phyloP scores from a whole-genome alignment of 1,140 invertebrate genomes.

The Cydia fagiglandana region DNA sequence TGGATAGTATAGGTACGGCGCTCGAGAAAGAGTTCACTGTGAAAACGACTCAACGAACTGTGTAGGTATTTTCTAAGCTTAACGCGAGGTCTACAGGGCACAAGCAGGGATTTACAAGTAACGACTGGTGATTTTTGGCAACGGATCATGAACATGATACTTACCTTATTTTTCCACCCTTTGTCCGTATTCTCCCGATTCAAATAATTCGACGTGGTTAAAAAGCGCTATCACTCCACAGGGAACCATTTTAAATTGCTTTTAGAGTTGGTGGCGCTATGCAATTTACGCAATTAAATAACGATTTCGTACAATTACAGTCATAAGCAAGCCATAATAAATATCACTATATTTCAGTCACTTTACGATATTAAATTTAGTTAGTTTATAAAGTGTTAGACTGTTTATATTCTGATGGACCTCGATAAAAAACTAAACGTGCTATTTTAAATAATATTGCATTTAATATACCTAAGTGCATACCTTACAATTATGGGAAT shows the following conservation, averaged over 20 bases:
- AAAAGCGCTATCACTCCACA: conserved; percentile 15
- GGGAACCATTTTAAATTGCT: conserved; percentile 30
- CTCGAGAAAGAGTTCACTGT: too few species aligned
- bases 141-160: not conserved
- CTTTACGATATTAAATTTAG: not conserved
- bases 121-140: too few species aligned
- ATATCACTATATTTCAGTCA: too few species aligned
- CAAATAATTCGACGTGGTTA: not conserved
- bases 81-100: too few species aligned
- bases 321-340: not conserved
- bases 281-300: conserved; percentile 24
- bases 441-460: too few species aligned
- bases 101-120: too few species aligned
- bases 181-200: not conserved
- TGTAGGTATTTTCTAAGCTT: too few species aligned
- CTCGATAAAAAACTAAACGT: too few species aligned
- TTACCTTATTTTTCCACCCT: not conserved
- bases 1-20: too few species aligned
- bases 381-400: not conserved
- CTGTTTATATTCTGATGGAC: not conserved
- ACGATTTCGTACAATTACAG: not conserved
- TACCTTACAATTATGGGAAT: too few species aligned
- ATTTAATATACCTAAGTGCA: too few species aligned
- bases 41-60: too few species aligned
- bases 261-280: conserved; percentile 5